These are phyloP conservation scores for Vidua macroura DNA, from an alignment of 2,113 vertebrate species.

Conservation along the genomic window DNA sequence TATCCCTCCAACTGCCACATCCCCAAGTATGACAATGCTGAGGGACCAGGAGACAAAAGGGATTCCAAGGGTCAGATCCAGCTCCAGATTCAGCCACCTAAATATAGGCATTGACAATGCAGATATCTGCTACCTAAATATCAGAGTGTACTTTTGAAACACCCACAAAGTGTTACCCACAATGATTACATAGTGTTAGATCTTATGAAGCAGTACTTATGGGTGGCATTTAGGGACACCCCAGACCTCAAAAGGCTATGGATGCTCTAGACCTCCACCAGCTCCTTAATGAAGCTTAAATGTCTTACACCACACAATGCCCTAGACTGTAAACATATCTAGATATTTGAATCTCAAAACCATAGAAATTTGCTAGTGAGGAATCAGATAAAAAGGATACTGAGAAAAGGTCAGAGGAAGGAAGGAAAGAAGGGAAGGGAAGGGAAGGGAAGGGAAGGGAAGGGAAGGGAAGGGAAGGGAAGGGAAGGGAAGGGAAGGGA, in stretches of 20 bases:
- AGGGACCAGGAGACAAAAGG: not conserved
- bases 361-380: not conserved
- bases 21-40: not conserved
- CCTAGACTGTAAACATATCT: not conserved
- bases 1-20: not conserved
- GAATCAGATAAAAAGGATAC: not conserved
- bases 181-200: not conserved
- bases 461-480: not conserved
- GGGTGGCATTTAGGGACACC: not conserved
- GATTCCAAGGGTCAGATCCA: not conserved
- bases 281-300: not conserved
- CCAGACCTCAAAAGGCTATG: not conserved
- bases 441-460: too few relatives aligned
- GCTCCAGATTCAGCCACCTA: not conserved
- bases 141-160: not conserved
- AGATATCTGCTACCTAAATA: not conserved
- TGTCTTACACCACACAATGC: not conserved
- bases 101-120: not conserved
- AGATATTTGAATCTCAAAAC: not conserved
- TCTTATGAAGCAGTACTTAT: not conserved
- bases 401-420: not conserved
- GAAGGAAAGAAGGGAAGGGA: too few relatives aligned
- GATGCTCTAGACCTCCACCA: not conserved
- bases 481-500: too few relatives aligned
- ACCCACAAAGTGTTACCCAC: rapidly evolving